Evolutionary conservation across 2,888 invertebrate genomes (phyloP), one percentile per base, ranked within the genome.

Genomic region (Zeuzera pyrina): DNA sequence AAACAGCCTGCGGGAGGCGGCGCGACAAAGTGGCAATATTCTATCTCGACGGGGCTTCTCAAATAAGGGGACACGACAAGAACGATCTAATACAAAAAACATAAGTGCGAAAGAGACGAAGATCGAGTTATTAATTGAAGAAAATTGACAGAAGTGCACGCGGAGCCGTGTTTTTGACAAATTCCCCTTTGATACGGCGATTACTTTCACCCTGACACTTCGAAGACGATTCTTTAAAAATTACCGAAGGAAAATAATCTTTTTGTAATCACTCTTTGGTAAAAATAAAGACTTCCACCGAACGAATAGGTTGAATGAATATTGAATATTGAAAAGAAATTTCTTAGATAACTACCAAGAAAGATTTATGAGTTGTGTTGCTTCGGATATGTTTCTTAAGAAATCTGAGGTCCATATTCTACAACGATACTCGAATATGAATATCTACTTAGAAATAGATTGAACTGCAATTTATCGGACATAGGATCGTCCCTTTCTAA

Each of bases 21-120:
- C 61, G 70, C 76, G 73, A 81, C 81, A 83, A 81, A 81, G 79
- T 83, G 79, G 79, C 83, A 81, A 83, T 83, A 83, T 79, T 74
- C 69, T 57, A 67, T 76, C 81, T 74, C 83, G 53, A 64, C 79
- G 78, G 81, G 83, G 74, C 61, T 72, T 63, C 79, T 73, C 73
- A 77, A 79, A 78, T 76, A 79, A 77, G 81, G 83, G 83, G 66
- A 63, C 60, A 41, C 34, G 66, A 74, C 31, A 10, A 54, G 43
- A 71, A 78, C 28, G 33, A 45, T 35, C 12, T 36, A 49, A 71
- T 45, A 37, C 21, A 29, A 33, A 36, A 19, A 22, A 13, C 6
- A 7, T 8, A 38, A 31, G 69, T 19, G 28, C 10, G 42, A 74
- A 43, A 49, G 65, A 47, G 71, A 68, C 30, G 36, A 41, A 22